A percentile compares a stretch with the other conserved stretches of the same genome.
These are phyloP conservation scores for Tenebrosternarchus preto DNA, from an alignment of 2,113 vertebrate genomes.

Conservation along the genomic window DNA sequence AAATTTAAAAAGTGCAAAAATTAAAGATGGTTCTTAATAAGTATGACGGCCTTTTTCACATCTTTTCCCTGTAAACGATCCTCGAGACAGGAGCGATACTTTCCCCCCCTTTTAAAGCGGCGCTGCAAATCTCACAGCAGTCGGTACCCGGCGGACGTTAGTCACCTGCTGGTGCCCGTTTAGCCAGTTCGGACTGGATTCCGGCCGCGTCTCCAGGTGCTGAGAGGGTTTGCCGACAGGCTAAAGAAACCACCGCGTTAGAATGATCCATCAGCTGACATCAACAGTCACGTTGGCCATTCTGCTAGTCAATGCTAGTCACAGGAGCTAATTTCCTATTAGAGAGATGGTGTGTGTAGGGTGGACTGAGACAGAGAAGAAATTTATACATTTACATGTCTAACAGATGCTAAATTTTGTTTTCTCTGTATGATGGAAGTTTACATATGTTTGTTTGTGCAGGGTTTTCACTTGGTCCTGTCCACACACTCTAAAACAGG, in stretches of 20 bases:
- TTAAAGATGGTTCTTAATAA: too few relatives aligned
- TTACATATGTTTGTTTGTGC: too few relatives aligned
- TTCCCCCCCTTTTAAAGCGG: constrained; percentile 32
- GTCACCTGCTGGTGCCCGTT: constrained; percentile 33
- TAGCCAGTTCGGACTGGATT: constrained; percentile 24
- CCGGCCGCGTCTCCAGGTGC: not conserved
- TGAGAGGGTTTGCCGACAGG: not conserved
- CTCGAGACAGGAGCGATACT: constrained; percentile 29
- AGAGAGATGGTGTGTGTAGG: too few relatives aligned
- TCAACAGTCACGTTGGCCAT: not conserved
- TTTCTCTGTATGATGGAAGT: too few relatives aligned
- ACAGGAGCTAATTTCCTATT: not conserved
- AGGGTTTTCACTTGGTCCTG: too few relatives aligned
- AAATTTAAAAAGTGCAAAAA: too few relatives aligned
- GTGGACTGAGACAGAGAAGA: not conserved
- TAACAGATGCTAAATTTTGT: too few relatives aligned
- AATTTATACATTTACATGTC: too few relatives aligned
- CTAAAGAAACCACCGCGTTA: constrained; percentile 18
- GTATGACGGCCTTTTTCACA: too few relatives aligned
- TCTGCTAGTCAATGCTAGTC: not conserved
- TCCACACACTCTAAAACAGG: too few relatives aligned
- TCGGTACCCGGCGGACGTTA: constrained; percentile 15
- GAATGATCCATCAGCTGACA: constrained; percentile 29
- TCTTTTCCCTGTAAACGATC: constrained; percentile 40
- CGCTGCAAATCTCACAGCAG: constrained; percentile 33